phyloP scores from a whole-genome alignment of 2,113 vertebrate genomes.

The Desmodus rotundus region DNA sequence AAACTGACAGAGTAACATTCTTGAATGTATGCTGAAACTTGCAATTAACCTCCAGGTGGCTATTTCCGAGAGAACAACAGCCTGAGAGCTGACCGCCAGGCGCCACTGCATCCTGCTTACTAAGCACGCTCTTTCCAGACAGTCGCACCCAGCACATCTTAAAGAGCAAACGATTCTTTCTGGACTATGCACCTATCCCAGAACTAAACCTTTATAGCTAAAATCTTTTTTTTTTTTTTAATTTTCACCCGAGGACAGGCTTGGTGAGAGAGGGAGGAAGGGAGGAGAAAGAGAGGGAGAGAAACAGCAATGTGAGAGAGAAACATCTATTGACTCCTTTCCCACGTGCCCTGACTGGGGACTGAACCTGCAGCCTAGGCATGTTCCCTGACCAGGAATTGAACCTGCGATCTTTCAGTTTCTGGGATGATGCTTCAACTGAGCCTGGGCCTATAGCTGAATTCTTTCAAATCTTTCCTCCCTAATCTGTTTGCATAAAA shows the following conservation, averaged over 20 bases:
- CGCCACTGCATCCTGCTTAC: background rate
- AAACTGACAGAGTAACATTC: background rate
- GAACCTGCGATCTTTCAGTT: no score
- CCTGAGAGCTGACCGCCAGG: background rate
- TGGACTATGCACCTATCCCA: background rate
- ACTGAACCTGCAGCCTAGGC: no score
- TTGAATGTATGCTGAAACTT: background rate
- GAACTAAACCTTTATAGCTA: background rate
- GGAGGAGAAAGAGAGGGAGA: no score
- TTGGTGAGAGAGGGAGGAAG: no score
- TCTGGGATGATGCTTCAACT: no score
- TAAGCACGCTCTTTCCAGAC: background rate
- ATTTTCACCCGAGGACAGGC: no score
- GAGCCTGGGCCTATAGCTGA: background rate
- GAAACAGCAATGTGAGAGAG: no score
- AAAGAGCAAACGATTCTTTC: background rate
- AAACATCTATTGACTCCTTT: no score
- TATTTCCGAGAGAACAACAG: background rate
- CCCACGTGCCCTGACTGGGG: no score
- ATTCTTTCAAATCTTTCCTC: background rate
- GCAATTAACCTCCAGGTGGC: background rate
- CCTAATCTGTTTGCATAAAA: background rate
- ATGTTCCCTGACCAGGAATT: no score
- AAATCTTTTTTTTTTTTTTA: no score
- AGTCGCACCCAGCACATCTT: no score